Evolutionary conservation across 1,140 invertebrate genomes (phyloP).

Genomic region (Drosophila nasuta): DNA sequence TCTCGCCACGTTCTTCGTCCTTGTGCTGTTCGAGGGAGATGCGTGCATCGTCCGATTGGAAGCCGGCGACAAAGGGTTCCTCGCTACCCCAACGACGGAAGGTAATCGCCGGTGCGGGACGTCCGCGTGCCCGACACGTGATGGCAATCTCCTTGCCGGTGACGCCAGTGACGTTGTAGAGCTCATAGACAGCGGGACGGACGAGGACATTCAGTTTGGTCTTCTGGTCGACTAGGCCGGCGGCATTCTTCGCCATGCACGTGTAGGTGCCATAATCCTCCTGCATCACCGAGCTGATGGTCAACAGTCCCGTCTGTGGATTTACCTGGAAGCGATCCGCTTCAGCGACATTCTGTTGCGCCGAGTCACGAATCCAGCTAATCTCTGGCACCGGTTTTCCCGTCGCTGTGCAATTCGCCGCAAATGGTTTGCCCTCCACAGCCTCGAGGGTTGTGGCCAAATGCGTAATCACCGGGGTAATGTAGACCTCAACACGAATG

Average conservation of each 20-base stretch:
- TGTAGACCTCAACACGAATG: constrained; percentile 94
- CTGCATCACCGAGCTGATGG: constrained; percentile 90
- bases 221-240: constrained; percentile 89
- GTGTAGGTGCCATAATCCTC: constrained; percentile 92
- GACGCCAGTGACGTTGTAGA: constrained; percentile 90
- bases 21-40: constrained; percentile 87
- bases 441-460: constrained; percentile 87
- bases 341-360: constrained; percentile 88
- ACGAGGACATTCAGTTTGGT: constrained; percentile 88
- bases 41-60: constrained; percentile 87
- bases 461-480: constrained; percentile 89
- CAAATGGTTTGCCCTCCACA: constrained; percentile 91
- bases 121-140: constrained; percentile 90
- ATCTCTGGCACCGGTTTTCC: constrained; percentile 93
- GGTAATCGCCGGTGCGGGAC: constrained; percentile 90
- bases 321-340: constrained; percentile 91
- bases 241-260: constrained; percentile 93
- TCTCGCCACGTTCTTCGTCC: constrained; percentile 87
- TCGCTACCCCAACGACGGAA: constrained; percentile 87
- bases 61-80: constrained; percentile 87
- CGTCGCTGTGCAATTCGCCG: constrained; percentile 90
- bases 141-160: constrained; percentile 88
- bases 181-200: constrained; percentile 92
- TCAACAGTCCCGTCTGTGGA: constrained; percentile 88
- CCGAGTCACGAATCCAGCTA: constrained; percentile 91